A percentile compares a stretch with the other conserved stretches of the same genome.
Evolutionary conservation across 2,113 vertebrate genomes (phyloP).

Genomic region (Peucedramus taeniatus): DNA sequence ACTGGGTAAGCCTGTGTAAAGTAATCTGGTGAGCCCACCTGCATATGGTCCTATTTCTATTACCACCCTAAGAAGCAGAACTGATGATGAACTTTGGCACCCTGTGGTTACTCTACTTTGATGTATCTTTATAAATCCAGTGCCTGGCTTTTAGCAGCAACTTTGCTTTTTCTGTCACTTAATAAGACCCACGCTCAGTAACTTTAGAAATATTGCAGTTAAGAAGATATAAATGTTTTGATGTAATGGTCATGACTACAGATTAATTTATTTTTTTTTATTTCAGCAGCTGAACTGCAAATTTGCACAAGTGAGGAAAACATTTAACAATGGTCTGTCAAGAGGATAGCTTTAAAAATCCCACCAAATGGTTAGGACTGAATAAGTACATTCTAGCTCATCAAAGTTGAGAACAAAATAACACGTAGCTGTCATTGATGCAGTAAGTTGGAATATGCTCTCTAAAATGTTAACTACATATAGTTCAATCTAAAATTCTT

Average conservation of each 20-base stretch:
- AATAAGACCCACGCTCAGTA: neutral
- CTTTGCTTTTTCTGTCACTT: neutral
- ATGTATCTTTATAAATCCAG: neutral
- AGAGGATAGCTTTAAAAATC: neutral
- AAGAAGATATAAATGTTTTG: neutral
- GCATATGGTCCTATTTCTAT: neutral
- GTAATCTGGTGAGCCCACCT: neutral
- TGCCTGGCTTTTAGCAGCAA: neutral
- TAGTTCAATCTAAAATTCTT: neutral
- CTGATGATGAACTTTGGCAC: neutral
- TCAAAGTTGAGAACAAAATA: neutral
- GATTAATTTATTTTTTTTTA: neutral
- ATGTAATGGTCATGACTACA: neutral
- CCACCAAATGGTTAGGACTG: neutral
- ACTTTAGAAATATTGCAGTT: neutral
- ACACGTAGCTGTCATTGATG: neutral
- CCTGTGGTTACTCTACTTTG: neutral
- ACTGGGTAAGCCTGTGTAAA: neutral
- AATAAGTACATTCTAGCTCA: neutral
- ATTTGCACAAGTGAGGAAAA: neutral
- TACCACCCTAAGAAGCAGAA: neutral
- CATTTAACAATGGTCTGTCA: neutral
- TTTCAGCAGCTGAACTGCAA: neutral
- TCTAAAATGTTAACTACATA: neutral
- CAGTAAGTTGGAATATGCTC: neutral